Evolutionary conservation across 2,113 vertebrate species (phyloP).

Genomic region (Cryptoleucopteryx plumbea): DNA sequence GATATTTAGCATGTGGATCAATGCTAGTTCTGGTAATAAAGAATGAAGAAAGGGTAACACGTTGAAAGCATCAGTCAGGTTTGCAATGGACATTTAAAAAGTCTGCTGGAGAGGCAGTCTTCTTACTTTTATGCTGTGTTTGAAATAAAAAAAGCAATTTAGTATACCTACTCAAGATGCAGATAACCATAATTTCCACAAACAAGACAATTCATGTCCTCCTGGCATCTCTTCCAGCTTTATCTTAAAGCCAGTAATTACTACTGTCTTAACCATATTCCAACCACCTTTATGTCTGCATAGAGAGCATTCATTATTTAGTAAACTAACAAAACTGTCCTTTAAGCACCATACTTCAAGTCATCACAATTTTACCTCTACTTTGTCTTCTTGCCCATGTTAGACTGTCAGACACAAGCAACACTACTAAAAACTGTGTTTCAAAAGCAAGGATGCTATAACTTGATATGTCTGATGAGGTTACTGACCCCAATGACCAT

Average conservation of each 20-base stretch:
- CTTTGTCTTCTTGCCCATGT: background rate
- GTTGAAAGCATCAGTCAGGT: fast-evolving
- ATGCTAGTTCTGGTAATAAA: background rate
- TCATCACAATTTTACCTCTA: background rate
- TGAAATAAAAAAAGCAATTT: background rate
- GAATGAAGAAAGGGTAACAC: background rate
- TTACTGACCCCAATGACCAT: background rate
- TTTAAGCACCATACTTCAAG: background rate
- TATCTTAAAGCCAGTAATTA: background rate
- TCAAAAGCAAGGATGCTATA: background rate
- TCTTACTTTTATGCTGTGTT: background rate
- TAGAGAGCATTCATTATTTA: background rate
- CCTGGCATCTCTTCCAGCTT: background rate
- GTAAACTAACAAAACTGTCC: background rate
- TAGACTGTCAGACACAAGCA: background rate
- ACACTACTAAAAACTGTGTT: background rate
- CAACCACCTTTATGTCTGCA: background rate
- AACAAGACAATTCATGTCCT: background rate
- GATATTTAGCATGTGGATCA: background rate
- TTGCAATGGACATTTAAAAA: background rate
- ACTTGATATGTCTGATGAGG: background rate
- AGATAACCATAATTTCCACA: background rate
- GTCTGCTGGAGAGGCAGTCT: background rate
- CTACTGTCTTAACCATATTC: background rate
- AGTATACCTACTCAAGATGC: background rate